Percentiles rank a stretch among this genome's conserved stretches.
phyloP scores from a whole-genome alignment of 2,888 invertebrate species.

The Aleiodes alternator region DNA sequence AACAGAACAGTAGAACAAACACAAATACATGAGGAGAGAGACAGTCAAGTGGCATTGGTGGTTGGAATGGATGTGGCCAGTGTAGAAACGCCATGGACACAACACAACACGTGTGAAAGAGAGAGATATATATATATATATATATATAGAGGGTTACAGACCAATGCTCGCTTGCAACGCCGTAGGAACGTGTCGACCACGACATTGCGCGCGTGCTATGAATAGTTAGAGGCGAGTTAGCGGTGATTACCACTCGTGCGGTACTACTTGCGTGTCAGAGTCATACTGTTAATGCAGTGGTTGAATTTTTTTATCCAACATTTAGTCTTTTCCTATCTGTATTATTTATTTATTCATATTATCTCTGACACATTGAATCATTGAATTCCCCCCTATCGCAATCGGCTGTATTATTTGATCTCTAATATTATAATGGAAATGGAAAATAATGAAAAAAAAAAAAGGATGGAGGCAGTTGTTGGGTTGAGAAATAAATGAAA shows the following conservation, averaged over 20 bases:
- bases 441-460: background rate
- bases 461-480: background rate
- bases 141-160: constrained; percentile 38
- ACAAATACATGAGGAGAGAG: constrained; percentile 21
- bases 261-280: constrained; percentile 44
- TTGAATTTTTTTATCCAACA: background rate
- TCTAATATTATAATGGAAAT: background rate
- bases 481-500: background rate
- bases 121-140: background rate
- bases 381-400: background rate
- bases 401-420: background rate
- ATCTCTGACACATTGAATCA: constrained; percentile 4
- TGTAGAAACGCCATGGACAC: background rate
- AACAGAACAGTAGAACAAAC: background rate
- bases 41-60: constrained; percentile 38
- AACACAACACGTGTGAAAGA: constrained; percentile 14
- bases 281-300: constrained; percentile 27
- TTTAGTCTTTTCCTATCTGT: constrained; percentile 8
- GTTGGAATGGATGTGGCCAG: constrained; percentile 31
- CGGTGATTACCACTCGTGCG: constrained; percentile 61
- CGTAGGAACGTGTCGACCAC: constrained; percentile 62
- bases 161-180: constrained; percentile 49
- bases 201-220: constrained; percentile 67
- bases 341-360: constrained; percentile 9
- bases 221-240: constrained; percentile 66